Conservation (phyloP, 2,888 invertebrate species). For the Himalopsyche tibetana region DNA sequence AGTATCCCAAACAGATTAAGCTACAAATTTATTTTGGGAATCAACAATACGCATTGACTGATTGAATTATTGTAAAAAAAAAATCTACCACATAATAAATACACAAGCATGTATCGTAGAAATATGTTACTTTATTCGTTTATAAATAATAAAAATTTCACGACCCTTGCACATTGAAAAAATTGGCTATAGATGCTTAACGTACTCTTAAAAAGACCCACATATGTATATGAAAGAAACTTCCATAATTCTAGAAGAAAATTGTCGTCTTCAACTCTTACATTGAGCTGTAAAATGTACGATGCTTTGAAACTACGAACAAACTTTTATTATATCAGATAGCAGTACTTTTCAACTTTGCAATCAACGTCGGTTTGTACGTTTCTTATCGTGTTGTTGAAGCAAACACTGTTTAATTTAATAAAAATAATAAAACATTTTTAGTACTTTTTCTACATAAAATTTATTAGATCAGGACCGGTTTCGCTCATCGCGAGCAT, state of each 20-base stretch:
- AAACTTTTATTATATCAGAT: conserved; percentile 32
- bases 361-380: conserved; percentile 38
- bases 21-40: not conserved
- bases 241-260: not conserved
- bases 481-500: too few relatives aligned
- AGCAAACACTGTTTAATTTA: conserved; percentile 40
- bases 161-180: too few relatives aligned
- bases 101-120: too few relatives aligned
- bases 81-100: too few relatives aligned
- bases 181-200: too few relatives aligned
- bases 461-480: too few relatives aligned
- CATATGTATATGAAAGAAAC: not conserved
- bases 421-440: too few relatives aligned
- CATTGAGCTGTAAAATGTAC: conserved; percentile 6
- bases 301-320: conserved; percentile 14
- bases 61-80: not conserved
- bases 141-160: too few relatives aligned
- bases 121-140: too few relatives aligned
- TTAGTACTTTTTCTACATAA: too few relatives aligned
- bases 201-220: not conserved
- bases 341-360: conserved; percentile 7
- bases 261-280: not conserved
- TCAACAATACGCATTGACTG: not conserved
- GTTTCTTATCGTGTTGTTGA: conserved; percentile 31
- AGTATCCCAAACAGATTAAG: not conserved